Percentiles rank a stretch among this genome's conserved stretches.
Evolutionary conservation across 2,888 invertebrate genomes (phyloP).

Genomic region (Laspeyria flexula): DNA sequence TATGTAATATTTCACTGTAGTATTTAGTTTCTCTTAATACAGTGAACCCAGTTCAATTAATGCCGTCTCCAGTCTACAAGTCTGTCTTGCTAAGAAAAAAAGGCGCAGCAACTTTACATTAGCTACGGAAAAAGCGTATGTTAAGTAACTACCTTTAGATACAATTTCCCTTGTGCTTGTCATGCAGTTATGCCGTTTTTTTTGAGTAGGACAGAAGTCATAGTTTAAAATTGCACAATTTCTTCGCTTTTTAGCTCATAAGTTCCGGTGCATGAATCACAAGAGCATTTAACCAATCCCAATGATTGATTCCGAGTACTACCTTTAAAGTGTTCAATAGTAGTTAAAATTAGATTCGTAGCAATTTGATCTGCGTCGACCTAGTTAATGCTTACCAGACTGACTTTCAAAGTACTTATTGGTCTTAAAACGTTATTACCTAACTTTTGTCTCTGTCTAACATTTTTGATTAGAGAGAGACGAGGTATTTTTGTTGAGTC

Average conservation of each 20-base stretch:
- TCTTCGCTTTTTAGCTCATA: constrained; percentile 30
- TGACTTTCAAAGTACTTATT: constrained; percentile 27
- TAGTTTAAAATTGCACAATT: constrained; percentile 24
- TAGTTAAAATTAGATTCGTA: constrained; percentile 53
- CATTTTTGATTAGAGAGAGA: constrained; percentile 43
- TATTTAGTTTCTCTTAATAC: too few relatives aligned
- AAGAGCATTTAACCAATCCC: too few relatives aligned
- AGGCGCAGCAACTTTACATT: too few relatives aligned
- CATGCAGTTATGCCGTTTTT: too few relatives aligned
- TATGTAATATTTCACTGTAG: too few relatives aligned
- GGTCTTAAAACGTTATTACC: constrained; percentile 26
- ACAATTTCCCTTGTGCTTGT: too few relatives aligned
- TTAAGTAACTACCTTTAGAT: too few relatives aligned
- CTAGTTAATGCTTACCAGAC: constrained; percentile 38
- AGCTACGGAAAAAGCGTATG: too few relatives aligned
- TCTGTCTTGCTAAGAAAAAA: too few relatives aligned
- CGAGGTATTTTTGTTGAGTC: constrained; percentile 52
- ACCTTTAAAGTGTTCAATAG: constrained; percentile 40
- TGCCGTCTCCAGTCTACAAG: too few relatives aligned
- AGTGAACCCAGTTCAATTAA: too few relatives aligned
- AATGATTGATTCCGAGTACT: constrained; percentile 49
- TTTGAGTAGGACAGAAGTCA: background rate
- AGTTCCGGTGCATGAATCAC: constrained; percentile 43
- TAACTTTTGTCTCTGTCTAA: constrained; percentile 40
- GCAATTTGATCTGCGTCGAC: constrained; percentile 51